These are phyloP conservation scores for Lagorchestes hirsutus DNA, from an alignment of 2,797 vertebrate species.

Conservation along the genomic window DNA sequence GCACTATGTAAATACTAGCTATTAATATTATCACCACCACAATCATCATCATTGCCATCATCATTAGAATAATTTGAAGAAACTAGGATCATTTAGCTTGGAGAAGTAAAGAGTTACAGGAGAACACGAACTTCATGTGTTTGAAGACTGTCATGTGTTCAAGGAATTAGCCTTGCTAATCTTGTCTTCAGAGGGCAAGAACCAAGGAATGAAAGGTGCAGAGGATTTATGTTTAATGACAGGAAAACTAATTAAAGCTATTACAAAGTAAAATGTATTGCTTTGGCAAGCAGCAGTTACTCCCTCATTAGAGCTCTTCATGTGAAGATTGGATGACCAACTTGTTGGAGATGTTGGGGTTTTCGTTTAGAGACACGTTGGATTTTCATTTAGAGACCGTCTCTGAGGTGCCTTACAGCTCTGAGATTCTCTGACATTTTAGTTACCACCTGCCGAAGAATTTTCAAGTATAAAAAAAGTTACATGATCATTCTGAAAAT, in stretches of 20 bases:
- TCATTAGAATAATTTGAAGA: neutral
- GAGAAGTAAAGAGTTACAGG: neutral
- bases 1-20: neutral
- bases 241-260: neutral
- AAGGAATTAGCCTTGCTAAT: neutral
- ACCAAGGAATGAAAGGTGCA: neutral
- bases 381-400: too few relatives aligned
- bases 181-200: neutral
- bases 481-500: neutral
- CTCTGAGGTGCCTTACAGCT: neutral
- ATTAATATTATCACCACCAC: neutral
- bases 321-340: neutral
- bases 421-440: neutral
- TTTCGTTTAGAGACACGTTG: neutral
- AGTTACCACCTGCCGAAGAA: neutral
- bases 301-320: neutral
- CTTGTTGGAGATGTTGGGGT: neutral
- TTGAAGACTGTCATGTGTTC: neutral
- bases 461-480: neutral
- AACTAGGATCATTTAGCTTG: neutral
- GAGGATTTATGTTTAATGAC: neutral
- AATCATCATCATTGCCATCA: neutral
- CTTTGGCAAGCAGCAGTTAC: neutral
- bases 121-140: neutral
- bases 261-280: neutral